These are phyloP conservation scores for Tetragonula clypearis DNA, from an alignment of 1,140 invertebrate genomes.

Conservation along the genomic window DNA sequence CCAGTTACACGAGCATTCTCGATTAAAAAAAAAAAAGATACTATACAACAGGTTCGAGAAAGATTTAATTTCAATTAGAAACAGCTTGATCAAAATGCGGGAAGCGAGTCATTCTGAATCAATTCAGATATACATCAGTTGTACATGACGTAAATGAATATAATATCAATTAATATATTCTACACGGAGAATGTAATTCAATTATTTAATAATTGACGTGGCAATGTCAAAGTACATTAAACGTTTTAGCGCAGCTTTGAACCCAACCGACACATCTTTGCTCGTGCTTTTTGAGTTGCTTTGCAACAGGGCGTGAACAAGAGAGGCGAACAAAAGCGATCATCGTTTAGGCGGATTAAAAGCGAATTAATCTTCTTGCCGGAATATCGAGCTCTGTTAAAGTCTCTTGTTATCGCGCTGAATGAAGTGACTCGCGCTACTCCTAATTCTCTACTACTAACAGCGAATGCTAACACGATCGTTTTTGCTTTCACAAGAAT, in stretches of 20 bases:
- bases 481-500: not conserved
- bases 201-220: too few species aligned
- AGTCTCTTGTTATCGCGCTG: conserved; percentile 2
- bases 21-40: not conserved
- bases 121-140: not conserved
- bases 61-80: not conserved
- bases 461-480: too few species aligned
- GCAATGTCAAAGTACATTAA: not conserved
- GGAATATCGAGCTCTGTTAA: conserved; percentile 3
- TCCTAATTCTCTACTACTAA: not conserved
- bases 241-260: not conserved
- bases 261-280: not conserved
- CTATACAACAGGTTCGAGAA: not conserved
- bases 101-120: not conserved
- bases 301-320: too few species aligned
- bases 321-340: not conserved
- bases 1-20: not conserved
- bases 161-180: too few species aligned
- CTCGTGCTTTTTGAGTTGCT: not conserved
- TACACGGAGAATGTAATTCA: too few species aligned
- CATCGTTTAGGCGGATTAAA: not conserved
- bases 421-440: not conserved
- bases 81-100: not conserved
- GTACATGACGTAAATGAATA: too few species aligned
- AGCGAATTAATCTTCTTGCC: conserved; percentile 30